Evolutionary conservation across 2,113 vertebrate genomes (phyloP).

Genomic region (Gorilla gorilla): DNA sequence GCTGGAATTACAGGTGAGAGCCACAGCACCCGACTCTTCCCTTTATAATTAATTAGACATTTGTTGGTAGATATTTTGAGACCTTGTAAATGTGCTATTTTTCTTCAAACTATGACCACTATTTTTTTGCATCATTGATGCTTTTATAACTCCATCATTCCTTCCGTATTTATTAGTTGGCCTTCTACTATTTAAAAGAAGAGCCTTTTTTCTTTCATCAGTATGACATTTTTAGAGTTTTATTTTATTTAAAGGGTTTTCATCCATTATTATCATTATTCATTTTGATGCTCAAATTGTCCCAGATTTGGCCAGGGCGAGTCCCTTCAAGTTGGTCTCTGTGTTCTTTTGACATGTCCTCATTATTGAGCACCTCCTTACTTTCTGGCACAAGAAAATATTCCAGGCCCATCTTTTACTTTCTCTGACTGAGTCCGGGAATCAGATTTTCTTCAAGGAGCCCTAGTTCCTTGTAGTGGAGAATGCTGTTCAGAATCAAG

Average conservation of each 20-base stretch:
- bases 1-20: too few relatives aligned
- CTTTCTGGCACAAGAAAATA: neutral
- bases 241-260: neutral
- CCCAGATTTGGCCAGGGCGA: neutral
- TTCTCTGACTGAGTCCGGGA: neutral
- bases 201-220: neutral
- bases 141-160: neutral
- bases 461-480: neutral
- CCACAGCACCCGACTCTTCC: too few relatives aligned
- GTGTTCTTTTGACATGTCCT: neutral
- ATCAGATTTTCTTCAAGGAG: neutral
- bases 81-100: neutral
- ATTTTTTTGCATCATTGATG: neutral
- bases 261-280: neutral
- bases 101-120: neutral
- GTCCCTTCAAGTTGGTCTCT: neutral
- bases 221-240: neutral
- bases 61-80: neutral
- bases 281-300: neutral
- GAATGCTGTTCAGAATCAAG: neutral
- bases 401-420: neutral
- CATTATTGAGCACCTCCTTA: neutral
- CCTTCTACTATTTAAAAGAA: neutral
- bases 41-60: neutral
- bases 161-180: neutral